These are phyloP conservation scores for Acrobeloides nanus DNA, from an alignment of 2,888 invertebrate genomes.

Conservation along the genomic window DNA sequence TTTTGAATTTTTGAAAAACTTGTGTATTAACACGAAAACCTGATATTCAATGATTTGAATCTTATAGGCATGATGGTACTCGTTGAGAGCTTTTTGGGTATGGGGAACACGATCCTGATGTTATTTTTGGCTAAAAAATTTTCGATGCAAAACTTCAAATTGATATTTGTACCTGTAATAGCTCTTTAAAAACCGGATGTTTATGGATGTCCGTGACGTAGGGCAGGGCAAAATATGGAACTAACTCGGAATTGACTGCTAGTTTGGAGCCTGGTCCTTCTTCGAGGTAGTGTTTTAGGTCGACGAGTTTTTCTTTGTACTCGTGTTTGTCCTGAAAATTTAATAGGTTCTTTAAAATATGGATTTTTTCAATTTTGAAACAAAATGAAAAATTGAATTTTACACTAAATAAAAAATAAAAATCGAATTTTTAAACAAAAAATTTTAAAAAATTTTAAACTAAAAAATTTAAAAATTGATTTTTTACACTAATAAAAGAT, in stretches of 20 bases:
- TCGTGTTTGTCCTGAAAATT: constrained; percentile 7
- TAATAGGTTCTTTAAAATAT: constrained; percentile 4
- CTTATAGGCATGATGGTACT: no score
- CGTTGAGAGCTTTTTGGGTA: no score
- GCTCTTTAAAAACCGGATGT: constrained; percentile 18
- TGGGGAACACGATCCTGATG: neutral
- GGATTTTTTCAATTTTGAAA: constrained; percentile 1
- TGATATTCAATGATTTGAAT: neutral
- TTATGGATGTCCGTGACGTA: constrained; percentile 22
- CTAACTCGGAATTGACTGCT: constrained; percentile 12
- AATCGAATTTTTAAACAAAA: no score
- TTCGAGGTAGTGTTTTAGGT: constrained; percentile 21
- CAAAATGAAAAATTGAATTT: no score
- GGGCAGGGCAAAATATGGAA: constrained; percentile 19
- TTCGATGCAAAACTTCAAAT: neutral
- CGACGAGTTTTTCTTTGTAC: constrained; percentile 14
- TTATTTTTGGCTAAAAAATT: no score
- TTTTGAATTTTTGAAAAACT: constrained; percentile 7
- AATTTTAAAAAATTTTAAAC: no score
- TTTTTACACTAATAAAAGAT: no score
- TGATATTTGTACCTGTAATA: constrained; percentile 11
- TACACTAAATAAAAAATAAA: no score
- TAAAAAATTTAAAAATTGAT: no score
- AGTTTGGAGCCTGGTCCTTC: constrained; percentile 17
- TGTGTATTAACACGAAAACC: neutral